Conservation (phyloP, 1,140 invertebrate species). For the Psix sp. region DNA sequence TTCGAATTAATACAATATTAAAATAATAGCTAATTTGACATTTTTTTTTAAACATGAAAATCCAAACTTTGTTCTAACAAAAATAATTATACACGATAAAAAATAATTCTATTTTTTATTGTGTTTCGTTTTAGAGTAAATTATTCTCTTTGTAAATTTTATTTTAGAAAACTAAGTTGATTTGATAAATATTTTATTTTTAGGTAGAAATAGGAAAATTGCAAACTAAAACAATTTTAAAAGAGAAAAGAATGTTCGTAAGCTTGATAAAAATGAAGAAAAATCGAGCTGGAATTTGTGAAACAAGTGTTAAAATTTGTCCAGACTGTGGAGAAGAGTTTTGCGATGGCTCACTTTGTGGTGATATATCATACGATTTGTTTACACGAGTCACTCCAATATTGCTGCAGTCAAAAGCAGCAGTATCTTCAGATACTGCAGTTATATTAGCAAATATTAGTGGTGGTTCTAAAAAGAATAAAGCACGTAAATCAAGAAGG, state of each 20-base stretch:
- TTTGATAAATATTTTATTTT: too few relatives aligned
- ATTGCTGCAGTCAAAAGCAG: slow-evolving; percentile 30
- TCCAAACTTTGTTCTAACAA: not conserved
- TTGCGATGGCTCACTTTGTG: slow-evolving; percentile 82
- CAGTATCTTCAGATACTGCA: slow-evolving; percentile 25
- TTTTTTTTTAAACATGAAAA: too few relatives aligned
- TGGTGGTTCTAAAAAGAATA: slow-evolving; percentile 18
- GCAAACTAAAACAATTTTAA: slow-evolving; percentile 81
- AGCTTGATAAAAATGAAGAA: slow-evolving; percentile 84
- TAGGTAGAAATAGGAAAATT: slow-evolving; percentile 89
- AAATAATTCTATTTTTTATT: too few relatives aligned
- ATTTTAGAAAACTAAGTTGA: not conserved
- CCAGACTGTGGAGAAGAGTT: slow-evolving; percentile 90
- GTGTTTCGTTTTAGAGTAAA: too few relatives aligned
- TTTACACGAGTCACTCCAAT: slow-evolving; percentile 65
- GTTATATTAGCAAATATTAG: slow-evolving; percentile 45
- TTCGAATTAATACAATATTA: too few relatives aligned
- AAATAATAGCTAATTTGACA: too few relatives aligned
- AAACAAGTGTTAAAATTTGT: slow-evolving; percentile 85
- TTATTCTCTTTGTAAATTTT: not conserved
- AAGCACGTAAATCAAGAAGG: slow-evolving; percentile 19
- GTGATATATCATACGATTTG: slow-evolving; percentile 77
- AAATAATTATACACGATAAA: too few relatives aligned
- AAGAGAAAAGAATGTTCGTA: slow-evolving; percentile 80
- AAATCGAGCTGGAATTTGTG: slow-evolving; percentile 87